Conservation (phyloP, 2,797 vertebrate genomes). For the Lemur catta region DNA sequence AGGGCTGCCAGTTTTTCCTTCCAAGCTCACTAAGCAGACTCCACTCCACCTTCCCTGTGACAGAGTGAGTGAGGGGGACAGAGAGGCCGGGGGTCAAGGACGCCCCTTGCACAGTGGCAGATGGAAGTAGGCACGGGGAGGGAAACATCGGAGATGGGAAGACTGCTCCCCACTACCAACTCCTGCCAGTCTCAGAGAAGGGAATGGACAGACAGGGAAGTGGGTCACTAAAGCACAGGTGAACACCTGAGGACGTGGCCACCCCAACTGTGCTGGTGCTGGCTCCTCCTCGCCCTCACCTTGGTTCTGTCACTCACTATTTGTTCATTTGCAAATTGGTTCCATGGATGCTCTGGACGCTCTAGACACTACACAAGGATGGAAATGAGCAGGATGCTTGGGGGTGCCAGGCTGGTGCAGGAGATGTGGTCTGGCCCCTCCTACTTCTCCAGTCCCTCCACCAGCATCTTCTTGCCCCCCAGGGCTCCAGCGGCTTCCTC, state of each 20-base stretch:
- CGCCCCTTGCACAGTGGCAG: no score
- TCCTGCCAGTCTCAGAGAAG: not conserved
- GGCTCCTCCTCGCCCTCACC: not conserved
- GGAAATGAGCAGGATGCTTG: not conserved
- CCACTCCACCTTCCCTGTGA: not conserved
- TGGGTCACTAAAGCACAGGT: no score
- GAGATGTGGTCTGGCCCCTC: not conserved
- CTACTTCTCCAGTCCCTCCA: not conserved
- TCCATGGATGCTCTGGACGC: not conserved
- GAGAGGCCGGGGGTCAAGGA: not conserved
- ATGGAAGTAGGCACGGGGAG: not conserved
- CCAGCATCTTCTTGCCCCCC: not conserved
- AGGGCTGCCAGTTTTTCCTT: not conserved
- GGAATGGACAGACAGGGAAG: not conserved
- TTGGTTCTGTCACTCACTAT: not conserved
- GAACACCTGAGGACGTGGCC: not conserved
- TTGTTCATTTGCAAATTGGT: not conserved
- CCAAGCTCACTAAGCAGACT: not conserved
- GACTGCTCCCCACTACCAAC: not conserved
- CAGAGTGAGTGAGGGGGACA: not conserved
- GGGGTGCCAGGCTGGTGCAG: not conserved
- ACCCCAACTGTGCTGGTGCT: not conserved
- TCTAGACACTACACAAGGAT: not conserved
- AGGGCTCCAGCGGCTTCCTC: not conserved
- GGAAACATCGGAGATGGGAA: not conserved